Base-by-base conservation (phyloP, 2,797 vertebrate species). In the Danio albolineatus region DNA sequence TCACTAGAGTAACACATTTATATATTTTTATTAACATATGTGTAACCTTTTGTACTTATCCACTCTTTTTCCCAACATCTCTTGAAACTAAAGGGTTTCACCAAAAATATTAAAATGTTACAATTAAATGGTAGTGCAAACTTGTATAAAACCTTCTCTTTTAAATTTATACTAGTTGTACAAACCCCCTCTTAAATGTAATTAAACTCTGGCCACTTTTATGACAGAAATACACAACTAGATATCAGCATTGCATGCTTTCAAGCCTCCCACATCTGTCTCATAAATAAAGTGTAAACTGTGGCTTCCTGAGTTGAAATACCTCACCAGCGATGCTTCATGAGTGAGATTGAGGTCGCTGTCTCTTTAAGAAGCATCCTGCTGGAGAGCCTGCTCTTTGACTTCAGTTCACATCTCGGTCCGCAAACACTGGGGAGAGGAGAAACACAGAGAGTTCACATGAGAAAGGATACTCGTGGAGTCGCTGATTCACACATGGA, bases 351-450 rank as follows among this genome's bases (percentile, higher is more conserved):
- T 66, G 72, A 44, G 41, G 76, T 67, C 39, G 60, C 85, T 83
- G 83, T 80, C 54, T 16, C 83, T 85, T 86, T 83, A 85, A 86
- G 76, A 82, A 57, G 39, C 69, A 66, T 78, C 48, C 77, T 74
- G 56, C 61, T 64, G 6, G 38, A 62, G 28, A 39, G 19, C 56
- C 67, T 69, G 69, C 21, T 21, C 73, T 71, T 39, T 73, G 59
- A 41, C 48, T 41, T 10, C 38, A 10, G 73, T 36, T 69, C 71
- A 28, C 1, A 67, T 43, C 14, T 28, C 61, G 19, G 44, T 81
- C 36, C 17, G n/a, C 6, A 28, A 48, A 28, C 16, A 61, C 36
- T 59, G 51, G 7, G 19, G 60, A 17, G 57, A 56, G 39, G 51
- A 56, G 14, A 66, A 8, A 36, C 28, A 39, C 10, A 48, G 0